Evolutionary conservation across 1,140 invertebrate species (phyloP), one percentile per base, ranked within the genome.

Genomic region (Tachypleus tridentatus): DNA sequence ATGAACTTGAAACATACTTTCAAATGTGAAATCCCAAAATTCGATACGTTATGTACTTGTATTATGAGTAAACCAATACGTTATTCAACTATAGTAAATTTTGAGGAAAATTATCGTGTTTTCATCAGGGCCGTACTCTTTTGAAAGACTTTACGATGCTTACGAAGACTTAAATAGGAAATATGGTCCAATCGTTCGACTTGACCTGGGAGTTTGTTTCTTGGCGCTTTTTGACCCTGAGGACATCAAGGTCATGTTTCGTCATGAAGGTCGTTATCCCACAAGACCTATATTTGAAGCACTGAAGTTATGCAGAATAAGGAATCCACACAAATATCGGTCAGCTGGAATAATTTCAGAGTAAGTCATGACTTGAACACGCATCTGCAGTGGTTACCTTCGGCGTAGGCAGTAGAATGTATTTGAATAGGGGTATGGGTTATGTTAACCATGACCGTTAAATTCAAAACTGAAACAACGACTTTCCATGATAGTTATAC

Each of bases 231-330:
- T 67, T 9, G 8, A 49, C 4, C 60, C 63, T 3, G 60, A 64
- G 11, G 66, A 67, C 52, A 62, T 67, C 4, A 0, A 54, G 7
- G 53, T 56, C 11, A 4, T 67, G 1, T 62, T 58, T 3, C 4
- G 5, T n/a, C 4, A n/a, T 4, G 60, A 49, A 3, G 47, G n/a
- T 9, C 7, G 5, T 5, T 64, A 58, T 49, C 66, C 66, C 5
- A n/a, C 59, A 50, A 61, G 66, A 3, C 66, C 66, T 6, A 9
- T 64, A 49, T 64, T 67, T 10, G 57, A 67, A 52, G 66, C 66
- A 6, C 48, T 67, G 6, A 64, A 49, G 9, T 49, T 59, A 51
- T 67, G 62, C 57, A 58, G 66, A 54, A 11, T 47, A 4, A 60
- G 62, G 56, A 59, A 56, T 9, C 60, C 51, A 5, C 6, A 64